phyloP scores from a whole-genome alignment of 2,797 vertebrate species.

The Furcifer pardalis region DNA sequence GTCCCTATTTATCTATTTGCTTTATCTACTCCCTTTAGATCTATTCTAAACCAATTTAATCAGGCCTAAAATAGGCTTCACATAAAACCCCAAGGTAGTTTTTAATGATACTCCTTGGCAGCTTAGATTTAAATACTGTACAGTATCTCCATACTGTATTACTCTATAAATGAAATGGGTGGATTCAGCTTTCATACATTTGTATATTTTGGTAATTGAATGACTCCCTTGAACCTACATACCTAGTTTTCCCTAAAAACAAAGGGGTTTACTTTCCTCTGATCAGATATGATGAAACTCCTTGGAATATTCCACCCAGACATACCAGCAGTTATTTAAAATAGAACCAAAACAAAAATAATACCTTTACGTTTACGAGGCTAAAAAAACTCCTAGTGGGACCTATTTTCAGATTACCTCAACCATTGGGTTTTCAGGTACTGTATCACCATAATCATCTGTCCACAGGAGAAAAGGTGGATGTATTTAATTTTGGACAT shows the following conservation, averaged over 20 bases:
- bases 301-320: background rate
- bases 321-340: background rate
- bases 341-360: conserved; percentile 27
- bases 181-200: background rate
- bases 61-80: background rate
- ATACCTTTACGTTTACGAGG: background rate
- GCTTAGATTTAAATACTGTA: background rate
- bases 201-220: background rate
- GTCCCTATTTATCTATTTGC: too few relatives aligned
- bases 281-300: background rate
- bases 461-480: background rate
- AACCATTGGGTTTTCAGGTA: too few relatives aligned
- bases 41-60: background rate
- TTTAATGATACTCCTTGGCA: background rate
- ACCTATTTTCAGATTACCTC: background rate
- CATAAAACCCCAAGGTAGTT: background rate
- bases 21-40: too few relatives aligned
- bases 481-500: too few relatives aligned
- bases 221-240: background rate
- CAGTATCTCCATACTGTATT: too few relatives aligned
- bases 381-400: background rate
- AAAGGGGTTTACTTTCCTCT: background rate
- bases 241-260: background rate
- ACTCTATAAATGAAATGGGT: background rate
- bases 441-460: too few relatives aligned